Evolutionary conservation across 2,113 vertebrate species (phyloP).

Genomic region (Salvelinus alpinus): DNA sequence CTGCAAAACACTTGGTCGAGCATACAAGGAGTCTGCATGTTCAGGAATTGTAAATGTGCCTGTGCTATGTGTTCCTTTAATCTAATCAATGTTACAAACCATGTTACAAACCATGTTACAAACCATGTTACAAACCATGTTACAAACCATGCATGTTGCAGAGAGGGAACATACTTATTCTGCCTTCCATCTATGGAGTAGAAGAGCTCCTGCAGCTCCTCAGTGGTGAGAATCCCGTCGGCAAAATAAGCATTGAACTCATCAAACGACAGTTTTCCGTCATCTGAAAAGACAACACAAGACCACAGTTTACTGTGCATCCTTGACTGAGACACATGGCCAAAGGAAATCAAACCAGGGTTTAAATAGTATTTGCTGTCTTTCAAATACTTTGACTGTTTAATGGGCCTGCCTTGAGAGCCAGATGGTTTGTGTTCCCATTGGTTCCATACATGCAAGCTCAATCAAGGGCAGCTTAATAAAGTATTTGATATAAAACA

Average conservation of each 20-base stretch:
- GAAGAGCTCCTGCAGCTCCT: slow-evolving; percentile 91
- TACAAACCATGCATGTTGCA: background rate
- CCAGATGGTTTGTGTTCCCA: no score
- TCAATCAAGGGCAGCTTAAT: no score
- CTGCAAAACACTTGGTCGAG: no score
- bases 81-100: background rate
- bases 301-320: background rate
- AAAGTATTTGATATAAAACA: no score
- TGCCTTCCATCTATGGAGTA: slow-evolving; percentile 84
- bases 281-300: slow-evolving; percentile 77
- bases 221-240: slow-evolving; percentile 88
- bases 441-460: no score
- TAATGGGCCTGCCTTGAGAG: no score
- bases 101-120: background rate
- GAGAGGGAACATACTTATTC: slow-evolving; percentile 79
- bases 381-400: no score
- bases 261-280: slow-evolving; percentile 94
- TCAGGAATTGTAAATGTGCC: no score
- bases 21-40: no score
- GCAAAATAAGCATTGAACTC: slow-evolving; percentile 95
- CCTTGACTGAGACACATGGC: slow-evolving; percentile 13
- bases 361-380: no score
- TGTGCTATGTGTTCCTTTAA: background rate
- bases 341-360: background rate
- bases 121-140: background rate